Evolutionary conservation across 1,140 invertebrate genomes (phyloP), one percentile per base, ranked within the genome.

Genomic region (Ceratosolen fusciceps): DNA sequence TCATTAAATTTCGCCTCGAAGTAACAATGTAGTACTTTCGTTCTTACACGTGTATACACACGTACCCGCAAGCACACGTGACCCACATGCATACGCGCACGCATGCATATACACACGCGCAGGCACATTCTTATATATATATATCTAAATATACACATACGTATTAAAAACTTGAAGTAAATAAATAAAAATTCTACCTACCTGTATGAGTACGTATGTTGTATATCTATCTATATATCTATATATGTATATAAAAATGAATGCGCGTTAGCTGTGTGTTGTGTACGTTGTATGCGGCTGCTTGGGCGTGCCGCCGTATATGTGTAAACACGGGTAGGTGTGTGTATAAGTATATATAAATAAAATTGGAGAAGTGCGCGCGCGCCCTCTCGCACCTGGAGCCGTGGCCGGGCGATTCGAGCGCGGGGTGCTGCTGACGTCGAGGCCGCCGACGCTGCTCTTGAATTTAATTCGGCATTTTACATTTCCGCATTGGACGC

Each of bases 1-100:
- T 80, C 79, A 80, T 76, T 80, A 76, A 80, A 80, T 76, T 80
- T 72, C 79, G 79, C 79, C 79, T 80, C 79, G 79, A 80, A 80
- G 79, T 80, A 80, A 80, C 74, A 80, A 60, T 80, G 79, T 80
- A 80, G 79, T 76, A 76, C 73, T 80, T 80, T 80, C 79, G 79
- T 80, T 80, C 79, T 80, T 80, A 80, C n/a, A 37, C 67, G 65
- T 72, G 47, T 56, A 37, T 58, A 67, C 34, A 62, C 34, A 12
- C 34, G 34, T 62, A 62, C 3, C n/a, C 10, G 19, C 24, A 56
- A 24, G 78, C 26, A 16, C 21, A 52, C 34, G 26, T 34, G n/a
- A 12, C 34, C 31, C 26, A 62, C 21, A 56, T 24, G 26, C 21
- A 56, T 56, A 78, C 26, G 19, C 21, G 26, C 31, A 47, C 10